Evolutionary conservation across 2,113 vertebrate species (phyloP), one percentile per base, ranked within the genome.

Genomic region (Megalops atlanticus): DNA sequence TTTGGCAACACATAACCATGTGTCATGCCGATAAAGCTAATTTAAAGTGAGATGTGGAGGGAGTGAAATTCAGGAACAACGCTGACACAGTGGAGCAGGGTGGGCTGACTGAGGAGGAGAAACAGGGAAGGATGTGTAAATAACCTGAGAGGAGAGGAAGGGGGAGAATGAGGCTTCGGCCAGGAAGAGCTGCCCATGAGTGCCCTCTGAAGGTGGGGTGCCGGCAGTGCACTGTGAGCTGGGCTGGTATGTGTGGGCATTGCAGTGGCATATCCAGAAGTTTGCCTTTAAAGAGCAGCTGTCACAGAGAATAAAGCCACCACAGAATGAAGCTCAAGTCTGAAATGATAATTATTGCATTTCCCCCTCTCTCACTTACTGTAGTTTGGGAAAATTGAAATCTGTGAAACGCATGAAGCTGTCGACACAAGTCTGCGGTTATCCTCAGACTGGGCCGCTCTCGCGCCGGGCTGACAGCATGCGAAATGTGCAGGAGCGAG

Each of bases 371-470:
- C 52, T 58, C 24, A 18, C 52, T 58, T n/a, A 18, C 24, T 18
- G 21, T 24, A 58, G 21, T 58, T 58, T 58, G 58, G 58, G 58
- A 64, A 64, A 64, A 64, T 27, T 31, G 24, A 38, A 72, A 72
- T 39, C 36, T 72, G 33, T 16, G 70, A 72, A 77, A 77, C 27
- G 38, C 35, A 39, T n/a, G 31, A 77, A 49, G 15, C 76, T 77
- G 49, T 40, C 54, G 21, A 39, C 49, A 16, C 54, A 77, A 58
- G 35, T 58, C 14, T 39, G 47, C 11, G 76, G 76, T 31, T 64
- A 11, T 64, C 58, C 58, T 64, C 58, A 64, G 58, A 64, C 58
- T 27, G 58, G 12, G 24, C 58, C n/a, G 24, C n/a, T 3, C 24
- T 58, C 21, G 18, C n/a, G 58, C n/a, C 24, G n/a, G 31, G n/a